phyloP scores from a whole-genome alignment of 2,797 vertebrate species.

The Basileuterus tristriatus region DNA sequence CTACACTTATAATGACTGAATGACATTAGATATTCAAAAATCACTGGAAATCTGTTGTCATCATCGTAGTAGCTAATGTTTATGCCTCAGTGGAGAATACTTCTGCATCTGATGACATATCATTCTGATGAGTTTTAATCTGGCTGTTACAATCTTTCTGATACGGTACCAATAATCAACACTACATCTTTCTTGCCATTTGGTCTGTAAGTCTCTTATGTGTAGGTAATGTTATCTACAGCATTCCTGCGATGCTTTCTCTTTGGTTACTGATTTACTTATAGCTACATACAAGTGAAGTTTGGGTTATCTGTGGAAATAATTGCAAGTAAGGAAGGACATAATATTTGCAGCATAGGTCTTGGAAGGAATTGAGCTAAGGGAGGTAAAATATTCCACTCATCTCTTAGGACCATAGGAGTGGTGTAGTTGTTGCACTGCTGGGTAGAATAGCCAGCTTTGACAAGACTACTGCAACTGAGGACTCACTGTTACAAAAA shows the following conservation, averaged over 20 bases:
- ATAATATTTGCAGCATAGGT: not conserved
- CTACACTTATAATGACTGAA: not conserved
- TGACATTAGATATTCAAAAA: not conserved
- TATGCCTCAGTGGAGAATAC: not conserved
- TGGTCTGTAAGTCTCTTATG: not conserved
- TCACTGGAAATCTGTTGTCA: not conserved
- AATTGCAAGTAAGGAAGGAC: not conserved
- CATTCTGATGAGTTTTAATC: not conserved
- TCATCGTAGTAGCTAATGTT: not conserved
- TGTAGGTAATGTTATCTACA: not conserved
- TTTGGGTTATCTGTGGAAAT: not conserved
- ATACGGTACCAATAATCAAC: not conserved
- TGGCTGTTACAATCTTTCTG: not conserved
- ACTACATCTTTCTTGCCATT: not conserved
- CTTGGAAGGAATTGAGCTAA: not conserved
- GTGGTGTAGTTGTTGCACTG: not conserved
- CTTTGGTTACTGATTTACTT: not conserved
- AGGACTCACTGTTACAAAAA: not conserved
- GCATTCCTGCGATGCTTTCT: not conserved
- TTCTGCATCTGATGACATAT: not conserved
- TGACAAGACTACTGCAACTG: not conserved
- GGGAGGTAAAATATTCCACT: not conserved
- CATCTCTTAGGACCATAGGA: not conserved
- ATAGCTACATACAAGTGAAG: not conserved
- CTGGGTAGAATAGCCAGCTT: not conserved